A percentile compares a stretch with the other conserved stretches of the same genome.
Conservation (phyloP, 2,113 vertebrate genomes). For the Glareola pratincola region DNA sequence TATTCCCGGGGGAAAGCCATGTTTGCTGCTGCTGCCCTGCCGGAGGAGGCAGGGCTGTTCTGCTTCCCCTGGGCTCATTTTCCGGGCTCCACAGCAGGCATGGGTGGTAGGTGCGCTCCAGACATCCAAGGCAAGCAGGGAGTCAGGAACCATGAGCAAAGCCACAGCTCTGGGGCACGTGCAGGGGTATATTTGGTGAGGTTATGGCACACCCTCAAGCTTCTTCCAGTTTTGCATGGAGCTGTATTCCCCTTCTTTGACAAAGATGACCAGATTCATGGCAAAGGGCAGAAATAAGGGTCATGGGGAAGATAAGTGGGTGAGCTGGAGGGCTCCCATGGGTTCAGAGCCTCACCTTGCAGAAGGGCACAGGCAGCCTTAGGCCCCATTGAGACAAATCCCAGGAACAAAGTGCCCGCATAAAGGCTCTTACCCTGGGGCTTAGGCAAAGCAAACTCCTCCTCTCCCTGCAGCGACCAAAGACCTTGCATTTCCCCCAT, state of each 20-base stretch:
- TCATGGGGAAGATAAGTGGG: neutral
- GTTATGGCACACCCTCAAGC: neutral
- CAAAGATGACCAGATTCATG: neutral
- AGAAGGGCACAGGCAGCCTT: neutral
- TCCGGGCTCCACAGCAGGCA: neutral
- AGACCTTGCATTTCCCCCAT: neutral
- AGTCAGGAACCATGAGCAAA: fast-evolving
- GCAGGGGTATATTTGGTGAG: neutral
- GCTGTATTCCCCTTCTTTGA: neutral
- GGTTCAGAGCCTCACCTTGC: neutral
- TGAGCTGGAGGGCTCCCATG: neutral
- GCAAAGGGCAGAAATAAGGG: neutral
- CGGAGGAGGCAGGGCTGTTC: neutral
- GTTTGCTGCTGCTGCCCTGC: neutral
- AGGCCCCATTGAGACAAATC: neutral
- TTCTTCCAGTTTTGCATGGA: neutral
- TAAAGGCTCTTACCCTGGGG: slow-evolving; percentile 2
- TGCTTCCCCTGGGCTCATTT: neutral
- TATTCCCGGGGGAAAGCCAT: neutral
- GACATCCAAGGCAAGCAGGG: neutral
- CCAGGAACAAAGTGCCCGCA: neutral
- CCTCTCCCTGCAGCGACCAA: neutral
- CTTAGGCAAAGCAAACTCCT: neutral
- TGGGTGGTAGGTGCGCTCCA: neutral
- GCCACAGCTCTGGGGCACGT: fast-evolving